Conservation (phyloP, 1,140 invertebrate genomes). For the Pseudobourletiella spinata region DNA sequence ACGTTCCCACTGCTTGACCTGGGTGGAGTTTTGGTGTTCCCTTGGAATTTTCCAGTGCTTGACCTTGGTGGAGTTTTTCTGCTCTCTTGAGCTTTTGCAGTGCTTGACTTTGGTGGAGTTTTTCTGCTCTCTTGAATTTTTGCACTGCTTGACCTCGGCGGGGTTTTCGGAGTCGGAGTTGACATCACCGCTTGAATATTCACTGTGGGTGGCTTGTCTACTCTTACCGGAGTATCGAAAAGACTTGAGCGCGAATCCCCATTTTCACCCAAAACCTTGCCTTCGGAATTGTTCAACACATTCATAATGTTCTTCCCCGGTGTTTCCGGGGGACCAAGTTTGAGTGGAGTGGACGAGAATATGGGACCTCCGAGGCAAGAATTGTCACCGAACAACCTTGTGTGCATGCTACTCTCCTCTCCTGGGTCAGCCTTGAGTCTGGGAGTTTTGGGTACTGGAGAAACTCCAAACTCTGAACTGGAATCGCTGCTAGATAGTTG, state of each 20-base stretch:
- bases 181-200: no score
- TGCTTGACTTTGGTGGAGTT: no score
- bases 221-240: constrained; percentile 15
- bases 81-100: no score
- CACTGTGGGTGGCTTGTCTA: neutral
- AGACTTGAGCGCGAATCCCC: neutral
- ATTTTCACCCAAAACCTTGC: neutral
- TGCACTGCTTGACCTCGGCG: no score
- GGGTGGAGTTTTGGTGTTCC: neutral
- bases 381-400: neutral
- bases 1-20: neutral
- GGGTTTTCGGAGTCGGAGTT: no score
- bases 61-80: no score
- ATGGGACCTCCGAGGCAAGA: neutral
- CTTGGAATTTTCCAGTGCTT: no score
- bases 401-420: neutral
- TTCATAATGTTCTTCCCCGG: constrained; percentile 7
- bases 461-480: neutral
- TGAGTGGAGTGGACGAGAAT: constrained; percentile 6
- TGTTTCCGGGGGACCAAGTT: constrained; percentile 5
- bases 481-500: neutral
- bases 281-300: neutral
- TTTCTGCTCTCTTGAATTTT: no score
- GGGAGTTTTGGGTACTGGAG: neutral
- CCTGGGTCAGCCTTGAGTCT: neutral